Base-by-base conservation (phyloP, 2,888 invertebrate species). In the Oscheius onirici region DNA sequence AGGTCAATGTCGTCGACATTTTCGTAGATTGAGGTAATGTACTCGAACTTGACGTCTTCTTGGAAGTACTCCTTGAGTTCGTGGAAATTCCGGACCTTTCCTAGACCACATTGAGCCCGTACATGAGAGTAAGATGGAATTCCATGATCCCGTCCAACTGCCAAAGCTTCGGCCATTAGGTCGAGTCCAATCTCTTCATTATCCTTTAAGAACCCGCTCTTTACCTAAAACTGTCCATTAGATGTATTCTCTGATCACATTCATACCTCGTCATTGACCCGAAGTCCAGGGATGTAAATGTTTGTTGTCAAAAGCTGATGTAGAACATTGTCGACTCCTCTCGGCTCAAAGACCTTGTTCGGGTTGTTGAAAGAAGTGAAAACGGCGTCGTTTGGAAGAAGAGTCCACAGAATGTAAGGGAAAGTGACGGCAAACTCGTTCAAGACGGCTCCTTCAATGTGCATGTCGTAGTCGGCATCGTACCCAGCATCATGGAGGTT, bases 391-490 rank as follows among this genome's bases (percentile, higher is more conserved):
- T 72, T 60, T 5, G 82, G 82, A 3, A 80, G 71, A 24, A 82
- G 69, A 26, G 77, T 69, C 82, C 82, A 82, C 52, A 76, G 68
- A 54, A 78, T 76, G 54, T 82, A 79, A 11, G 84, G 78, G 52
- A 83, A 74, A n/a, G 82, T 75, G 10, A 79, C 75, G 6, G 85
- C 81, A 60, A 86, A 86, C 60, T 86, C 84, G 54, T 76, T 75
- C 52, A 72, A 71, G 2, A 94, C 91, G 11, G 92, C 90, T 0
- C 94, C 92, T 87, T 95, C 92, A 5, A 93, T 90, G 0, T 88
- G 72, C 79, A 91, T 89, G 86, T 93, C 91, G 87, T 94, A 93
- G 15, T 86, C 85, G 8, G 85, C 79, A 73, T 84, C 84, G 72
- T 79, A 85, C n/a, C 86, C 87, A 57, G 78, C 69, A 0, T 93